Percentiles rank a stretch among this genome's conserved stretches.
phyloP scores from a whole-genome alignment of 2,888 invertebrate species.

The Rhamnusium bicolor region DNA sequence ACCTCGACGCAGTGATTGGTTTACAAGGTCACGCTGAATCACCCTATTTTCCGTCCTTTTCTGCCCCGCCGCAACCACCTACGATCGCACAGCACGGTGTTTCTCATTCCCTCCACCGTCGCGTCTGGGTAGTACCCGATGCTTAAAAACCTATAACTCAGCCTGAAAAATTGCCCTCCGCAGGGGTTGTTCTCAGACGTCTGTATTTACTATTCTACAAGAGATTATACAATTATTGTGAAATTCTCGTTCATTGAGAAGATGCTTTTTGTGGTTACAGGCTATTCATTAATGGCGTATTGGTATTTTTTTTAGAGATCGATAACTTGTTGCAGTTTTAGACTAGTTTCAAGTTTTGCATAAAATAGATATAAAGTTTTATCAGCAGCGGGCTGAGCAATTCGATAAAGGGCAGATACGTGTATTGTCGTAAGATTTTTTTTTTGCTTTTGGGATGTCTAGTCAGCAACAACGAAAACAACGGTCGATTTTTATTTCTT shows the following conservation, averaged over 20 bases:
- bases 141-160: slow-evolving; percentile 11
- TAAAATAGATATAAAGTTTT: neutral
- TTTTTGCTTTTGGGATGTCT: too few relatives aligned
- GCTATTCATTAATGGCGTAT: neutral
- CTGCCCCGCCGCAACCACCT: slow-evolving; percentile 27
- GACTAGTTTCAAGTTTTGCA: neutral
- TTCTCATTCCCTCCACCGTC: slow-evolving; percentile 18
- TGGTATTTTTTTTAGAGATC: neutral
- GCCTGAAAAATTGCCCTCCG: slow-evolving; percentile 12
- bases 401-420: too few relatives aligned
- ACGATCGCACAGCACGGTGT: neutral
- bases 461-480: too few relatives aligned
- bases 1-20: slow-evolving; percentile 52
- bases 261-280: neutral
- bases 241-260: slow-evolving; percentile 4
- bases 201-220: slow-evolving; percentile 17
- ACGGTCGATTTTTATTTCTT: too few relatives aligned
- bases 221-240: neutral
- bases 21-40: slow-evolving; percentile 54
- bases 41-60: slow-evolving; percentile 54
- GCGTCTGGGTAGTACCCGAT: neutral
- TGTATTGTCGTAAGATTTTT: too few relatives aligned
- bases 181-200: slow-evolving; percentile 9
- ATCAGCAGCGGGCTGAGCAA: neutral
- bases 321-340: neutral